A percentile compares a stretch with the other conserved stretches of the same genome.
These are phyloP conservation scores for Meles meles DNA, from an alignment of 2,113 vertebrate genomes.

Conservation along the genomic window DNA sequence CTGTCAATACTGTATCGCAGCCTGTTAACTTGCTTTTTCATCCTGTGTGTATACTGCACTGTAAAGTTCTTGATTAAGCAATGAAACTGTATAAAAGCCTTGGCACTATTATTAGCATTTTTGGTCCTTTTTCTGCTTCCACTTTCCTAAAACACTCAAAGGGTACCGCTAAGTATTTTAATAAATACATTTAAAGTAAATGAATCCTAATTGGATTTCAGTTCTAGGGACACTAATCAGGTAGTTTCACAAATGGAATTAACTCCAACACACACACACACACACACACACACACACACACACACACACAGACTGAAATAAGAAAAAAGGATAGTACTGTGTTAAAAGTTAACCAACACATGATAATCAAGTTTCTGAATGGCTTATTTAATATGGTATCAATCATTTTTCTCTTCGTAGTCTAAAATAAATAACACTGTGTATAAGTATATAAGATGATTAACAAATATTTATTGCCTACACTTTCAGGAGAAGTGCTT, in stretches of 20 bases:
- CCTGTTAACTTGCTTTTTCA: not conserved
- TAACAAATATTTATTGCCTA: not conserved
- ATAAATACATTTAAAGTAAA: constrained; percentile 36
- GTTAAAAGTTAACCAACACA: not conserved
- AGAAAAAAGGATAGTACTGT: fast-evolving
- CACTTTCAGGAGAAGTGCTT: not conserved
- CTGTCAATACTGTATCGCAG: not conserved
- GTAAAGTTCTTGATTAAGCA: constrained; percentile 54
- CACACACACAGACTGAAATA: not conserved
- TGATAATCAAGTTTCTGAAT: not conserved
- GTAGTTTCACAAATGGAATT: constrained; percentile 29
- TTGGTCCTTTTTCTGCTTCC: not conserved
- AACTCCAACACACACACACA: not conserved
- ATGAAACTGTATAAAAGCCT: not conserved
- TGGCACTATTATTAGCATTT: not conserved
- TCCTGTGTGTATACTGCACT: constrained; percentile 20
- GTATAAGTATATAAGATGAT: not conserved
- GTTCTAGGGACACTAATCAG: constrained; percentile 49
- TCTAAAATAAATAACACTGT: not conserved
- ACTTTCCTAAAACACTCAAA: constrained; percentile 41
- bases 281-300: not conserved
- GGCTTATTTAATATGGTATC: not conserved
- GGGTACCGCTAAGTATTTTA: constrained; percentile 26
- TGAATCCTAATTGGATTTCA: constrained; percentile 65
- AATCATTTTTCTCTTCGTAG: not conserved